Evolutionary conservation across 2,888 invertebrate genomes (phyloP).

Genomic region (Watsonalla cultraria): DNA sequence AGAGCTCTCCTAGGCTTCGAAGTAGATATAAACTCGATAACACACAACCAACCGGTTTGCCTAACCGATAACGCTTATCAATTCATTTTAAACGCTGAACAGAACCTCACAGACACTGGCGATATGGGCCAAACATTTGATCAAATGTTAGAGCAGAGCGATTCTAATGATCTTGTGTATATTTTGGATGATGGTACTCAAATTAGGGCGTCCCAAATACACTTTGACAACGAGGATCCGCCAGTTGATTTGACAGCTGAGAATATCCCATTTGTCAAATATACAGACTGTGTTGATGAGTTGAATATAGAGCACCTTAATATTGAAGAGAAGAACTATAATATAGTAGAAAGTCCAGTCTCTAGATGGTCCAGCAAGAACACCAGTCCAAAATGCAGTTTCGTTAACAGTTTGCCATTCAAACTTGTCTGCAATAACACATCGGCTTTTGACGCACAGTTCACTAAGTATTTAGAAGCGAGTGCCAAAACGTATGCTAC

Average conservation of each 20-base stretch:
- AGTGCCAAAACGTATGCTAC: slow-evolving; percentile 49
- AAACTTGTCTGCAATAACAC: slow-evolving; percentile 60
- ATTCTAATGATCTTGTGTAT: slow-evolving; percentile 48
- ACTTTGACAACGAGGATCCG: slow-evolving; percentile 69
- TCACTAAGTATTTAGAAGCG: slow-evolving; percentile 56
- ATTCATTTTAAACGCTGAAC: slow-evolving; percentile 56
- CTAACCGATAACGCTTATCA: slow-evolving; percentile 62
- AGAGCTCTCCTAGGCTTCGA: slow-evolving; percentile 61
- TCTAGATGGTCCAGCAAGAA: slow-evolving; percentile 37
- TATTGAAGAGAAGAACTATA: slow-evolving; percentile 42
- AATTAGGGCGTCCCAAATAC: slow-evolving; percentile 68
- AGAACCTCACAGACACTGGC: slow-evolving; percentile 24
- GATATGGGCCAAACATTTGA: slow-evolving; percentile 30
- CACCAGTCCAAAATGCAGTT: slow-evolving; percentile 51
- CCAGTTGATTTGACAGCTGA: slow-evolving; percentile 56
- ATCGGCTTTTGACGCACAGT: slow-evolving; percentile 60
- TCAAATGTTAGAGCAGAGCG: slow-evolving; percentile 33
- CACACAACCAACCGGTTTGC: slow-evolving; percentile 56
- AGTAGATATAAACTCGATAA: slow-evolving; percentile 60
- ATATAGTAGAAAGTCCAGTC: slow-evolving; percentile 59
- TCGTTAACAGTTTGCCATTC: slow-evolving; percentile 59
- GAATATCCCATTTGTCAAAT: slow-evolving; percentile 61
- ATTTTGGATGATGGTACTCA: slow-evolving; percentile 69
- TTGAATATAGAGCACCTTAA: slow-evolving; percentile 22
- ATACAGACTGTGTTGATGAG: slow-evolving; percentile 36